Evolutionary conservation across 2,113 vertebrate genomes (phyloP).

Genomic region (Nipponia nippon): DNA sequence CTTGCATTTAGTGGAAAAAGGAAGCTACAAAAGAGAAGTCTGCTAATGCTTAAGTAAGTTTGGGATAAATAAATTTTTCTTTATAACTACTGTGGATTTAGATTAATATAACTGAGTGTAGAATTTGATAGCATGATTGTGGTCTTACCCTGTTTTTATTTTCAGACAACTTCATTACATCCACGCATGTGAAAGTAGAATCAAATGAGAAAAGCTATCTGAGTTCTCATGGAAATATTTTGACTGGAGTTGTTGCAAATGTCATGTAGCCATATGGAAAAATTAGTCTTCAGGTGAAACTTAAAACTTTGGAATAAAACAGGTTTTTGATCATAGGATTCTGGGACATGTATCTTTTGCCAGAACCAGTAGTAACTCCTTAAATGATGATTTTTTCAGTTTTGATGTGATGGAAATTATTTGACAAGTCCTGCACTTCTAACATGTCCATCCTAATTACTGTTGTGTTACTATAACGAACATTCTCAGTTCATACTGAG

Average conservation of each 20-base stretch:
- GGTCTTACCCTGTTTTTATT: background rate
- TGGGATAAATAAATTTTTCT: background rate
- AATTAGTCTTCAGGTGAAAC: background rate
- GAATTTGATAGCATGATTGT: background rate
- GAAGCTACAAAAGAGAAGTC: background rate
- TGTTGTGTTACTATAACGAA: background rate
- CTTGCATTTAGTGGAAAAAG: background rate
- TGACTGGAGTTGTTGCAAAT: background rate
- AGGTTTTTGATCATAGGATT: background rate
- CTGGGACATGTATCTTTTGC: background rate
- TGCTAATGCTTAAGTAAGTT: background rate
- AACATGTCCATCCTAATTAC: background rate
- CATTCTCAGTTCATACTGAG: background rate
- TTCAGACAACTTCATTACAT: background rate
- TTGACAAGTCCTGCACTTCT: background rate
- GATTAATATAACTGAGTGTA: background rate
- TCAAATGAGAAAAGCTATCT: background rate
- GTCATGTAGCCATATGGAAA: background rate
- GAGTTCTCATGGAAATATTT: background rate
- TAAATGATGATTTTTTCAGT: background rate
- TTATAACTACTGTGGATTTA: background rate
- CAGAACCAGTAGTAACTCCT: background rate
- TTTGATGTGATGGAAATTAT: background rate
- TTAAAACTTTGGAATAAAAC: background rate
- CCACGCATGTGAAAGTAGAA: background rate